Evolutionary conservation across 2,797 vertebrate species (phyloP), one percentile per base, ranked within the genome.

Genomic region (Muscicapa striata): DNA sequence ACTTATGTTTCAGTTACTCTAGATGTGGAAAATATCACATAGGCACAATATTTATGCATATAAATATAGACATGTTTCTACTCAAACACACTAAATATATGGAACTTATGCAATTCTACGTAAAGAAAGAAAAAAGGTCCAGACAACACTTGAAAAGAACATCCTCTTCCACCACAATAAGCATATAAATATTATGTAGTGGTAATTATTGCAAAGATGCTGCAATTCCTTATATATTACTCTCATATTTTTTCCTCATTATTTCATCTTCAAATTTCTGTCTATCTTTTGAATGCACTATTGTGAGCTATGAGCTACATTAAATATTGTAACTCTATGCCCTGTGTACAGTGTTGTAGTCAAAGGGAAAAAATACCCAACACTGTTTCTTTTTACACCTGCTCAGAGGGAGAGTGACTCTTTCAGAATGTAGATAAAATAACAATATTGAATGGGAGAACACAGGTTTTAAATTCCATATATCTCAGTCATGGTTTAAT

Each of bases 401-500:
- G 21, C 68, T 82, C 24, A 22, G 40, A 59, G 57, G 20, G 20
- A 59, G 24, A 24, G 30, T 34, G 41, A 29, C 27, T 90, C 24
- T 85, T 38, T 64, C 38, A 79, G n/a, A 90, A 81, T 70, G 27
- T n/a, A 87, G 29, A 80, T n/a, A 51, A 76, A 91, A 55, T 40
- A 76, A 34, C 29, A 61, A 4, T 38, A 67, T 15, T 1, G 2
- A 89, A 77, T 26, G 8, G 15, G 27, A 74, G 58, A 80, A 66
- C 8, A 59, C 14, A 85, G 68, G 49, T 45, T n/a, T 93, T 43
- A 58, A 84, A 82, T 78, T 89, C 57, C 62, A 52, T 51, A 62
- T n/a, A 87, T 64, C 67, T 81, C 94, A 88, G 64, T 38, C 74
- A 87, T 81, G 49, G 34, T 49, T 91, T 92, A 83, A 91, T 55